Conservation (phyloP, 2,113 vertebrate genomes). For the Pteruthius melanotis region DNA sequence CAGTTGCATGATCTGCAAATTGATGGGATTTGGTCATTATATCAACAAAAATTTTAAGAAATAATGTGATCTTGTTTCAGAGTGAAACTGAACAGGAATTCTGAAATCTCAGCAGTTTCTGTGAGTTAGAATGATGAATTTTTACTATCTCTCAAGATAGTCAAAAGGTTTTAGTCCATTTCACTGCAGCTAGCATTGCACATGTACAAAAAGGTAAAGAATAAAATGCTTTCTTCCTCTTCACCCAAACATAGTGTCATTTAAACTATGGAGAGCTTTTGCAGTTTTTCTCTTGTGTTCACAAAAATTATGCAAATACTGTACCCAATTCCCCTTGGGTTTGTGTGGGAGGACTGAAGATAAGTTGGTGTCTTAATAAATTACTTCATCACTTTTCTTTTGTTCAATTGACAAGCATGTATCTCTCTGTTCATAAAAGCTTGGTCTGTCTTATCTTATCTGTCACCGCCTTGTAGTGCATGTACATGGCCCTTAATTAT, state of each 20-base stretch:
- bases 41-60: background rate
- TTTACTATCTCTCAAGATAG: background rate
- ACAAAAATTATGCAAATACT: background rate
- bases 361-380: background rate
- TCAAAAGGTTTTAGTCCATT: background rate
- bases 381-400: background rate
- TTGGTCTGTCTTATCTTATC: background rate
- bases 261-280: background rate
- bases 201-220: background rate
- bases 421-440: background rate
- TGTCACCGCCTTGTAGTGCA: background rate
- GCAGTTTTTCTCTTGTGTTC: background rate
- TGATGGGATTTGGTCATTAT: background rate
- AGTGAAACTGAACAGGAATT: background rate
- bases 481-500: background rate
- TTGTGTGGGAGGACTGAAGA: background rate
- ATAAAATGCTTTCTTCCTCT: background rate
- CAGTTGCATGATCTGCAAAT: background rate
- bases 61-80: background rate
- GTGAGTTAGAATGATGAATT: background rate
- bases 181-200: background rate
- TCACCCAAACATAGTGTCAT: background rate
- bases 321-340: background rate
- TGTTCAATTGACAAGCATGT: background rate
- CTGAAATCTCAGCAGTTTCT: background rate